Evolutionary conservation across 2,888 invertebrate species (phyloP).

Genomic region (Augiades crinisus): DNA sequence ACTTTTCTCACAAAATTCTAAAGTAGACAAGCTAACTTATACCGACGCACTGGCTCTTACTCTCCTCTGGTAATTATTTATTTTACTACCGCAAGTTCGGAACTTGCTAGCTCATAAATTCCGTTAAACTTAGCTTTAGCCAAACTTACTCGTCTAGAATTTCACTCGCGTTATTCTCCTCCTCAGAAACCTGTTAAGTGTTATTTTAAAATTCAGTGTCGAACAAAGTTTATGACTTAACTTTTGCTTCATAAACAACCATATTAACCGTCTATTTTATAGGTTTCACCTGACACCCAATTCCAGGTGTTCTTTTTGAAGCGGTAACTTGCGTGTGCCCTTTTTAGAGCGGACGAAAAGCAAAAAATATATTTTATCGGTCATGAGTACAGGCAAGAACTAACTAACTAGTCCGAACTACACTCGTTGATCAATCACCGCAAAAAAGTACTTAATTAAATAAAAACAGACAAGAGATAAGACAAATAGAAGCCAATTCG

Average conservation of each 20-base stretch:
- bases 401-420: no score
- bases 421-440: no score
- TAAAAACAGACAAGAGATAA: no score
- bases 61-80: slow-evolving; percentile 4
- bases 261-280: background rate
- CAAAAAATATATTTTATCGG: no score
- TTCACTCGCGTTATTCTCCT: slow-evolving; percentile 45
- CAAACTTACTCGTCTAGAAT: slow-evolving; percentile 41
- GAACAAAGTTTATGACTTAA: slow-evolving; percentile 10
- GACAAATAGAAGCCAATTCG: no score
- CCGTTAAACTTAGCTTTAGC: slow-evolving; percentile 10
- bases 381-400: no score
- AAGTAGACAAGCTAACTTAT: background rate
- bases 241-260: background rate
- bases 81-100: slow-evolving; percentile 9
- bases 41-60: background rate
- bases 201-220: slow-evolving; percentile 12
- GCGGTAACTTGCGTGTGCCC: no score
- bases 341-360: no score
- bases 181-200: slow-evolving; percentile 32
- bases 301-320: no score
- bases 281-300: background rate
- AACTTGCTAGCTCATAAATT: slow-evolving; percentile 8
- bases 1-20: background rate
- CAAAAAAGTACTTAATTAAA: no score